Evolutionary conservation across 2,888 invertebrate species (phyloP), one percentile per base, ranked within the genome.

Genomic region (Gymnocheta viridis): DNA sequence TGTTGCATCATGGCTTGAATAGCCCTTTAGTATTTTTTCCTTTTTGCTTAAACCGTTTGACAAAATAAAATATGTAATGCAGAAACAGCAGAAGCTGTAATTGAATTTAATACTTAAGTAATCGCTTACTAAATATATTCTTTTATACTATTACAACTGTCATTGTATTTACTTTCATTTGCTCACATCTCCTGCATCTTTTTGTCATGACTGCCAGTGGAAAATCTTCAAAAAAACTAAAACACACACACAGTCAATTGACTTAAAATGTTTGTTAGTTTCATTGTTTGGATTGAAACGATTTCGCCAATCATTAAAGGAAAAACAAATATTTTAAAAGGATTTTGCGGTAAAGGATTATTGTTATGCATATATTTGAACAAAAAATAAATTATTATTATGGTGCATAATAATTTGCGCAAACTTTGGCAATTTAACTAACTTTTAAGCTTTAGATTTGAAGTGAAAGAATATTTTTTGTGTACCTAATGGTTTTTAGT

Each of bases 41-140:
- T 58, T 29, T 17, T n/a, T 38, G 10, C 4, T 27, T 7, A 58
- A 62, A 9, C n/a, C 38, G 24, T 32, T 49, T 60, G 14, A 60
- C 24, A 32, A 58, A 5, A 51, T 69, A 60, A 41, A 60, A 69
- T 32, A 49, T 77, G 35, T 41, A 38, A 60, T 60, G 58, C 58
- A 67, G 47, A 22, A 24, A 19, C 5, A 76, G 41, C 32, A 69
- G 41, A 67, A 49, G 44, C 44, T 79, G 70, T 70, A 80, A 83
- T 83, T 83, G 83, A 83, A 83, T 83, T 80, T 66, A 80, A 76
- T 66, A 58, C 64, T 73, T 64, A 82, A 82, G 58, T 41, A 70
- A 74, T 41, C 69, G 79, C 51, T 73, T 32, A 41, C 41, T 64
- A 51, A 62, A 38, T n/a, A 74, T 41, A 51, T 54, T 41, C 29